Conservation (phyloP, 2,888 invertebrate species). For the Lasioglossum marginatum region DNA sequence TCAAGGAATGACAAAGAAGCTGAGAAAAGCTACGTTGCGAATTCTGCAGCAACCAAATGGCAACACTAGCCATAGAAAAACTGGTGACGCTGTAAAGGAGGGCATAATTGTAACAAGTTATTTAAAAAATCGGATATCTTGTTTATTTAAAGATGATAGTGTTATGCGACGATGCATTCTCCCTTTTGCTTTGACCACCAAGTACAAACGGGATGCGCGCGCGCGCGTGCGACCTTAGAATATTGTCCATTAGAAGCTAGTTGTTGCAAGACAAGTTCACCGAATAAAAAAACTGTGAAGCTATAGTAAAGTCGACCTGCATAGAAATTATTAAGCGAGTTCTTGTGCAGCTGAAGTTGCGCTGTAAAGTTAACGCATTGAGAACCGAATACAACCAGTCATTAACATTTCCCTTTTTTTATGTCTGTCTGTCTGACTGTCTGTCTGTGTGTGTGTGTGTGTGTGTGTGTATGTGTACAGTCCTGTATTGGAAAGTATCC, state of each 20-base stretch:
- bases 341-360: conserved; percentile 49
- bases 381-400: conserved; percentile 29
- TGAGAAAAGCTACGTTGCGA: not conserved
- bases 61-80: not conserved
- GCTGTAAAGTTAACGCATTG: conserved; percentile 27
- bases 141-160: conserved; percentile 64
- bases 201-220: conserved; percentile 37
- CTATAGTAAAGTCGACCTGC: conserved; percentile 31
- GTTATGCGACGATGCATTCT: conserved; percentile 65
- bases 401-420: not conserved
- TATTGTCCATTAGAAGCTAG: conserved; percentile 38
- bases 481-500: conserved; percentile 2
- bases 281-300: conserved; percentile 42
- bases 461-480: not conserved
- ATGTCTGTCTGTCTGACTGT: not conserved
- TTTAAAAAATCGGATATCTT: conserved; percentile 66
- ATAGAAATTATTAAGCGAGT: conserved; percentile 39
- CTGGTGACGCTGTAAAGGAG: conserved; percentile 1
- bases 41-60: not conserved
- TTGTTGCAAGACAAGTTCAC: conserved; percentile 39
- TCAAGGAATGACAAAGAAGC: conserved; percentile 3
- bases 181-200: conserved; percentile 37
- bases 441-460: not conserved
- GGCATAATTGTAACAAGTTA: conserved; percentile 59
- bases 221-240: conserved; percentile 34